Conservation (phyloP, 2,888 invertebrate genomes). For the Mayetiola destructor region DNA sequence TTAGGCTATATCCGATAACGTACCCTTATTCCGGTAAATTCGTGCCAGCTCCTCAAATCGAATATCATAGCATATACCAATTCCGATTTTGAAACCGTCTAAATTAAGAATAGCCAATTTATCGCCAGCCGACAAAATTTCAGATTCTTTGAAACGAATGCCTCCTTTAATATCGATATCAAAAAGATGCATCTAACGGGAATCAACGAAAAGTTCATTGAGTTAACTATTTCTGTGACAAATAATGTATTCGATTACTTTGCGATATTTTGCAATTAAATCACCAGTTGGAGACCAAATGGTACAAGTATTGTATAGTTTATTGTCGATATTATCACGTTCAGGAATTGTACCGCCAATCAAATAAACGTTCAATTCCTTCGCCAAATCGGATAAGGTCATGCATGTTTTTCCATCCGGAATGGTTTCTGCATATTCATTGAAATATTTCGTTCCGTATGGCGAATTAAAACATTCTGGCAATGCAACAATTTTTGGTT, state of each 20-base stretch:
- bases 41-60: slow-evolving; percentile 80
- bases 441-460: slow-evolving; percentile 67
- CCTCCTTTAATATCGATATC: slow-evolving; percentile 84
- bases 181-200: slow-evolving; percentile 70
- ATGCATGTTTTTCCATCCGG: slow-evolving; percentile 63
- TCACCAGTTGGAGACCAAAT: slow-evolving; percentile 68
- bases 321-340: slow-evolving; percentile 37
- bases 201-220: too few relatives aligned
- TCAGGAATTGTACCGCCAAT: slow-evolving; percentile 89
- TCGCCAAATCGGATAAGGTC: slow-evolving; percentile 58
- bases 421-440: slow-evolving; percentile 72
- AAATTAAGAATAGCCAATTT: slow-evolving; percentile 60
- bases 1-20: neutral
- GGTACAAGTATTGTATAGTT: slow-evolving; percentile 74
- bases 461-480: slow-evolving; percentile 93
- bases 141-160: slow-evolving; percentile 81
- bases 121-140: slow-evolving; percentile 61
- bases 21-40: slow-evolving; percentile 41
- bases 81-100: slow-evolving; percentile 56
- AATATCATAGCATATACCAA: slow-evolving; percentile 94
- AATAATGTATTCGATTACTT: slow-evolving; percentile 42
- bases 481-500: slow-evolving; percentile 48
- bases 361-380: slow-evolving; percentile 58
- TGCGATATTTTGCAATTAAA: slow-evolving; percentile 66
- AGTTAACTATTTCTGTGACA: neutral